Evolutionary conservation across 2,797 vertebrate species (phyloP), one percentile per base, ranked within the genome.

Genomic region (Aldrovandia affinis): DNA sequence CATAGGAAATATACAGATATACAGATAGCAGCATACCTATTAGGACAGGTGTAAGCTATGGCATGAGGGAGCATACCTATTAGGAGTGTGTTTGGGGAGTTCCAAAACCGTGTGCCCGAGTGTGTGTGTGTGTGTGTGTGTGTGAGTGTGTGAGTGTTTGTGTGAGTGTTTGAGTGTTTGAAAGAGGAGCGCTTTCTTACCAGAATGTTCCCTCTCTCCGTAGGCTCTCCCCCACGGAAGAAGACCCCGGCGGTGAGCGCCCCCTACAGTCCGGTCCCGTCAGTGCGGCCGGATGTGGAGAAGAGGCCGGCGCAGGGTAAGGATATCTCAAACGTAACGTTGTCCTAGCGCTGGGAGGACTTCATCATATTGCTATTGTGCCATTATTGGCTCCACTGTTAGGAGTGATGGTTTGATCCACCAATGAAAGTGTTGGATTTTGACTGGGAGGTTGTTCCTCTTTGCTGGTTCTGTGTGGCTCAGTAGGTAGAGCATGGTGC

Each of bases 291-390:
- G 0, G 89, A 94, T 80, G 82, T 95, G 33, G 91, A 93, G 68
- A 93, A 83, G 83, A 87, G 91, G 78, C 92, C 93, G 3, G 93
- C 86, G 85, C 84, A 57, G 73, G 91, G 94, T 94, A 89, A 75
- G 92, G 85, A 44, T 83, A 63, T 83, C 33, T 42, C 9, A 0
- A n/a, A 63, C 9, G 10, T 22, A 25, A 28, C n/a, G 3, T 5
- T 70, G 7, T 14, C 2, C 1, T 22, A 33, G 33, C 10, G 63
- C 9, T 33, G 63, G 9, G 2, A 33, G 0, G 1, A 65, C 10
- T 6, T 30, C 63, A 15, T 14, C 6, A 18, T 15, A 30, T 70
- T 7, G 12, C 65, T 36, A 50, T 9, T 12, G 14, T 9, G 15
- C 15, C 33, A 2, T 42, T 39, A 73, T 42, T 73, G 68, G 70